Conservation (phyloP, 2,113 vertebrate species). For the Danio rerio region GRCz12tu NC_133181.1:8769501-8770000, state of each 20-base stretch:
- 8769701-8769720: neutral
- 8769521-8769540: conserved; percentile 18
- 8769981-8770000: no score
- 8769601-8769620: conserved; percentile 6
- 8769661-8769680: neutral
- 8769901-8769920: neutral
- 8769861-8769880: neutral
- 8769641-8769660: conserved; percentile 22
- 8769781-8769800: conserved; percentile 26
- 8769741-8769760: neutral
- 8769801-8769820: conserved; percentile 18
- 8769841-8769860: neutral
- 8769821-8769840: neutral
- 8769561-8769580: neutral
- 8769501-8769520: conserved; percentile 9
- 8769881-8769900: neutral
- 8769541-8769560: conserved; percentile 17
- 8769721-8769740: neutral
- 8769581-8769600: conserved; percentile 15
- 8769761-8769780: neutral
- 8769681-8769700: neutral
- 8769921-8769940: neutral
- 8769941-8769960: no score
- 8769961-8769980: no score
- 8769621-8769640: neutral